Percentiles rank a stretch among this genome's conserved stretches.
These are phyloP conservation scores for Hydraecia micacea DNA, from an alignment of 2,888 invertebrate species.

Conservation along the genomic window DNA sequence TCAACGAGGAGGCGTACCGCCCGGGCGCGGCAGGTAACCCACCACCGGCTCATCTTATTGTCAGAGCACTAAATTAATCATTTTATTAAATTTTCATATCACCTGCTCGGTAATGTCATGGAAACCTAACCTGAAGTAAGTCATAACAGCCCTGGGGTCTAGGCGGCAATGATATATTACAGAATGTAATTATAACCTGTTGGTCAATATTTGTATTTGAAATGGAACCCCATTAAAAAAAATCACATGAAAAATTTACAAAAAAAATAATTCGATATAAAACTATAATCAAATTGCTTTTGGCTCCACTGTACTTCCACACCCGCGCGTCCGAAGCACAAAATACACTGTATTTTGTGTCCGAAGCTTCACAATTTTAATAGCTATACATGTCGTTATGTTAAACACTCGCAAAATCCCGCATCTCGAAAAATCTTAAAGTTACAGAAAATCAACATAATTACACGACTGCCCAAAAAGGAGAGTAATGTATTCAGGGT, in stretches of 20 bases:
- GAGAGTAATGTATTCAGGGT: too few species aligned
- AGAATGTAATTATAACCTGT: background rate
- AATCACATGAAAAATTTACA: background rate
- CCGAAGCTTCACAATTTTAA: too few species aligned
- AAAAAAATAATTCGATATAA: background rate
- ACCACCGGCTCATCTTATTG: background rate
- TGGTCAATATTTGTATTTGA: background rate
- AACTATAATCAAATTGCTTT: too few species aligned
- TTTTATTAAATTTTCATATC: background rate
- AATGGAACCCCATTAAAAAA: background rate
- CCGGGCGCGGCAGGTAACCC: slow-evolving; percentile 59
- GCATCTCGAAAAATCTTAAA: too few species aligned
- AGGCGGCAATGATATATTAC: background rate
- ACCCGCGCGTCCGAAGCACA: too few species aligned
- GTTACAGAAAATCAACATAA: too few species aligned
- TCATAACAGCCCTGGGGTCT: background rate
- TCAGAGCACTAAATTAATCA: background rate
- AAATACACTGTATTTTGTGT: too few species aligned
- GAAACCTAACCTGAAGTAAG: background rate
- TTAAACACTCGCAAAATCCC: too few species aligned
- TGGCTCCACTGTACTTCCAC: too few species aligned
- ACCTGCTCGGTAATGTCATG: background rate
- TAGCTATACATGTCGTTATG: too few species aligned
- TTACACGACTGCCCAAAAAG: too few species aligned
- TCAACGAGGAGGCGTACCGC: slow-evolving; percentile 89